A percentile compares a stretch with the other conserved stretches of the same genome.
Conservation (phyloP, 2,888 invertebrate genomes). For the Incurvaria masculella region DNA sequence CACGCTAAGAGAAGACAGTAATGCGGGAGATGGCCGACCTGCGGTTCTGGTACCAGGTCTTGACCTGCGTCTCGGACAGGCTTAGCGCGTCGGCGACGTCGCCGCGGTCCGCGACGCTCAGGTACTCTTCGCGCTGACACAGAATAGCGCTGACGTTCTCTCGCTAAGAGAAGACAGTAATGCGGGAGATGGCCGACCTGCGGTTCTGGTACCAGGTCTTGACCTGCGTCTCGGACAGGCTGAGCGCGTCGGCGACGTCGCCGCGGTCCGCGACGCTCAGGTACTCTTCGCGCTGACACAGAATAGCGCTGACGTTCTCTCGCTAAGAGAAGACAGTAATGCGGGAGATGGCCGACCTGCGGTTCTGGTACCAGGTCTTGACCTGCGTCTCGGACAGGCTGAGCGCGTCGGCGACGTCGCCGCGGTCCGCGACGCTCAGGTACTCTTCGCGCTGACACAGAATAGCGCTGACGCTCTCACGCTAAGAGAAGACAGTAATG, state of each 20-base stretch:
- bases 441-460: constrained; percentile 97
- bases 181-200: constrained; percentile 65
- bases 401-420: constrained; percentile 88
- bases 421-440: constrained; percentile 88
- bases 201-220: constrained; percentile 95
- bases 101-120: constrained; percentile 89
- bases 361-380: constrained; percentile 93
- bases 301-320: too few species aligned
- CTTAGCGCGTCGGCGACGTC: constrained; percentile 89
- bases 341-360: constrained; percentile 56
- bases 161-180: background rate
- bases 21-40: constrained; percentile 55
- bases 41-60: constrained; percentile 93
- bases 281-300: constrained; percentile 95
- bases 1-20: too few species aligned
- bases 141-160: too few species aligned
- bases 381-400: constrained; percentile 92
- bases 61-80: constrained; percentile 91
- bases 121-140: constrained; percentile 93
- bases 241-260: constrained; percentile 87
- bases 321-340: too few species aligned
- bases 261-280: constrained; percentile 90
- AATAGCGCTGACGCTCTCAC: too few species aligned
- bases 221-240: constrained; percentile 90
- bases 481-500: too few species aligned